phyloP scores from a whole-genome alignment of 2,888 invertebrate genomes.

The Augiades crinisus region DNA sequence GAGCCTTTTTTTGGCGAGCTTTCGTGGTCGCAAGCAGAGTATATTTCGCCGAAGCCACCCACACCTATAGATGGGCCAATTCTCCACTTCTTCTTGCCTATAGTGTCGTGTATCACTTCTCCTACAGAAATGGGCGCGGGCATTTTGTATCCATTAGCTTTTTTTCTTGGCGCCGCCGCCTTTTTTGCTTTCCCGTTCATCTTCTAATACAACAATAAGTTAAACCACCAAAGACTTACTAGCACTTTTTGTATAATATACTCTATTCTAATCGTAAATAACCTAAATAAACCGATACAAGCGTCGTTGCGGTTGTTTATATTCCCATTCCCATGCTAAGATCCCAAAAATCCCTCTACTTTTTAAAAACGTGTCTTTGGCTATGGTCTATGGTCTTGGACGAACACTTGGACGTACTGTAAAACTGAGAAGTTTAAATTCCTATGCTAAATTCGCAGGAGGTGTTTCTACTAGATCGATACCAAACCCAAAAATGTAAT shows the following conservation, averaged over 20 bases:
- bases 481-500: too few species aligned
- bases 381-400: too few species aligned
- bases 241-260: not conserved
- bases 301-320: too few species aligned
- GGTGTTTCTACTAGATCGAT: too few species aligned
- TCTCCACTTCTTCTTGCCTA: slow-evolving; percentile 90
- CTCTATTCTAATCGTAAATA: not conserved
- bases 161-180: slow-evolving; percentile 62
- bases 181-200: slow-evolving; percentile 66
- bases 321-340: too few species aligned
- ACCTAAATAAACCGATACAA: too few species aligned
- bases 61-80: slow-evolving; percentile 93
- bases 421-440: too few species aligned
- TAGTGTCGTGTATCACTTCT: slow-evolving; percentile 86
- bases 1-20: slow-evolving; percentile 73
- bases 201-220: slow-evolving; percentile 19
- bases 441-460: too few species aligned
- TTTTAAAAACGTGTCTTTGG: too few species aligned
- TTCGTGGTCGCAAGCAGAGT: slow-evolving; percentile 86
- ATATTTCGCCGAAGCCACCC: slow-evolving; percentile 97
- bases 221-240: not conserved
- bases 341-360: too few species aligned
- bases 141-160: slow-evolving; percentile 77
- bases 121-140: slow-evolving; percentile 88
- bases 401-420: too few species aligned